Base-by-base conservation (phyloP, 2,888 invertebrate genomes). In the Lasioglossum zephyrum region DNA sequence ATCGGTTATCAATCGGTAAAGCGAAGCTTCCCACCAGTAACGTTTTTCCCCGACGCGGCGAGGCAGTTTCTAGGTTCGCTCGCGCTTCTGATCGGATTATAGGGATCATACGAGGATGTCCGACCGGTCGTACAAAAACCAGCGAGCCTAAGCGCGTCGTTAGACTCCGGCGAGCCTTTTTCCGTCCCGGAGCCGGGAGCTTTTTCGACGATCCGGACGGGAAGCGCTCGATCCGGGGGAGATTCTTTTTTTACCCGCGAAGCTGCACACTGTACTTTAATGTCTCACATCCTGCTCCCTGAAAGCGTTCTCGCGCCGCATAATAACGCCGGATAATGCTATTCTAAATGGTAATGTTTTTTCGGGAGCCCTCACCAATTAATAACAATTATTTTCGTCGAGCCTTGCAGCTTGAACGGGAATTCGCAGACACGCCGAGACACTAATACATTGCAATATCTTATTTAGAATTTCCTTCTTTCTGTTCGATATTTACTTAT, bases 191-290 rank as follows among this genome's bases (percentile, higher is more conserved):
- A 13, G n/a, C 18, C 69, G 36, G 70, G 44, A 73, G 53, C 49
- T 86, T 79, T 79, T 79, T 89, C 80, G 70, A 80, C 70, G 73
- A 74, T 70, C 72, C 72, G 72, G 63, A 74, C 60, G 69, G 66
- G 22, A 74, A 36, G 70, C 57, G n/a, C 36, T 11, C 84, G 82
- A 49, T 82, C 80, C 87, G 75, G 87, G 87, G 79, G 88, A 81
- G 85, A 77, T 84, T 90, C 84, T 85, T 85, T 90, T 89, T 89
- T 87, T 85, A 80, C 75, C 16, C 75, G n/a, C 39, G 53, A 86
- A 39, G 73, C 47, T 73, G 82, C 60, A 73, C 44, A 26, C 63
- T 4, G 44, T 47, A 60, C 86, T 53, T 47, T 85, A 82, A 84
- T 87, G 80, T 75, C 53, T 76, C 41, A 70, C 80, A 79, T 89